These are phyloP conservation scores for Rousettus leschenaultii DNA, from an alignment of 2,113 vertebrate species.

Conservation along the genomic window DNA sequence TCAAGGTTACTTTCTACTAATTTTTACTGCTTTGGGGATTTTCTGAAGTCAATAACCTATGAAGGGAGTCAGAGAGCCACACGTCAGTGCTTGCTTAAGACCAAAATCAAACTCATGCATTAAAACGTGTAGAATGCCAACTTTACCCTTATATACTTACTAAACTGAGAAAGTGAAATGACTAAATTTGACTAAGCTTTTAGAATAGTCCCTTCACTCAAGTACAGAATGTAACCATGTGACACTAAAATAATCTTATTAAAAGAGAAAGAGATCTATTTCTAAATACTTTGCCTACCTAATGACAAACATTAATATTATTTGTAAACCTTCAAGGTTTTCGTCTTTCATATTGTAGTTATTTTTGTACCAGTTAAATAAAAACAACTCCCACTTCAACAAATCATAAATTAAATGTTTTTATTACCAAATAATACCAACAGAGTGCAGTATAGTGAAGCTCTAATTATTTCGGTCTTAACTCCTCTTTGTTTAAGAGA, in stretches of 20 bases:
- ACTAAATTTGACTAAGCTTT: neutral
- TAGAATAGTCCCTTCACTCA: neutral
- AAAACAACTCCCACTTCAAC: neutral
- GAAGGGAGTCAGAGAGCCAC: neutral
- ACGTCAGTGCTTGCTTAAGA: neutral
- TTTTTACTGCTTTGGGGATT: neutral
- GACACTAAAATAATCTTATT: neutral
- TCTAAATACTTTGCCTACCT: neutral
- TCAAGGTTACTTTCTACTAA: neutral
- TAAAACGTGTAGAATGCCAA: neutral
- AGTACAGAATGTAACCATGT: neutral
- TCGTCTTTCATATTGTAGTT: neutral
- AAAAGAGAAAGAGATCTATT: neutral
- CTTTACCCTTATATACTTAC: neutral
- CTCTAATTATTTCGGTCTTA: constrained; percentile 9
- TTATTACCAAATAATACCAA: constrained; percentile 52
- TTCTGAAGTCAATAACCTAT: neutral
- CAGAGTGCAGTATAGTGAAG: constrained; percentile 26
- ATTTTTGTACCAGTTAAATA: neutral
- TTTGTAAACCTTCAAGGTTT: neutral
- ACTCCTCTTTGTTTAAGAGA: constrained; percentile 36
- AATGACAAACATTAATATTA: neutral
- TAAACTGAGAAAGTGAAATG: neutral
- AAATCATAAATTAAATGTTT: constrained; percentile 2
- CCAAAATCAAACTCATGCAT: neutral